Base-by-base conservation (phyloP, 2,797 vertebrate genomes). In the Anomalospiza imberbis region DNA sequence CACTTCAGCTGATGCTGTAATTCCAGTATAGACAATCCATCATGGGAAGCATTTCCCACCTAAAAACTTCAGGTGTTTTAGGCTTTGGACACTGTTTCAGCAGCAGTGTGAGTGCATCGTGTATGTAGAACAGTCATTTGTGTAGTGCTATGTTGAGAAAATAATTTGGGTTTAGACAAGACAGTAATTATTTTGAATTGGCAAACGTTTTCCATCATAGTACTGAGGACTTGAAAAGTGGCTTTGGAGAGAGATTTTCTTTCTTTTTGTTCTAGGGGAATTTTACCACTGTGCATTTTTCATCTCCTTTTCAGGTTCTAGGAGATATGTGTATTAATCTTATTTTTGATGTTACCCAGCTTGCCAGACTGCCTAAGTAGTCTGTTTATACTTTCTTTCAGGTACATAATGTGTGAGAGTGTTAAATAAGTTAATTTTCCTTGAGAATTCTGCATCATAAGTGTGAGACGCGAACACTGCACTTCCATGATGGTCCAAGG, bases 61-160 rank as follows among this genome's bases (percentile, higher is more conserved):
- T 14, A 7, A 29, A 25, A 63, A 19, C 8, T 12, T 13, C 0
- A 13, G 2, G 7, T 24, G 12, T 1, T 10, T 71, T 34, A n/a
- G 15, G 5, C 13, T 51, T 92, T 36, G 31, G 21, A 7, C 17
- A 24, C 6, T 24, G 34, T 16, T 63, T 72, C 26, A 32, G 24
- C 15, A 54, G 31, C 18, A 31, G 12, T 40, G 13, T 2, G 20
- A 88, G 13, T 1, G 3, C 3, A 1, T 44, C 2, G 7, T 28
- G 1, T 48, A 9, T 26, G 13, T n/a, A n/a, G 38, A 34, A 25
- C 4, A 48, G 1, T 40, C 1, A 0, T 32, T 54, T 60, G 16
- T 9, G 1, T 65, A 28, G 24, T 34, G 32, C 24, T 71, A 0
- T 7, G 15, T 72, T 31, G 32, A 10, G 68, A 51, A 70, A 79